A percentile compares a stretch with the other conserved stretches of the same genome.
Conservation (phyloP, 1,140 invertebrate genomes). For the Drosophila orosa region DNA sequence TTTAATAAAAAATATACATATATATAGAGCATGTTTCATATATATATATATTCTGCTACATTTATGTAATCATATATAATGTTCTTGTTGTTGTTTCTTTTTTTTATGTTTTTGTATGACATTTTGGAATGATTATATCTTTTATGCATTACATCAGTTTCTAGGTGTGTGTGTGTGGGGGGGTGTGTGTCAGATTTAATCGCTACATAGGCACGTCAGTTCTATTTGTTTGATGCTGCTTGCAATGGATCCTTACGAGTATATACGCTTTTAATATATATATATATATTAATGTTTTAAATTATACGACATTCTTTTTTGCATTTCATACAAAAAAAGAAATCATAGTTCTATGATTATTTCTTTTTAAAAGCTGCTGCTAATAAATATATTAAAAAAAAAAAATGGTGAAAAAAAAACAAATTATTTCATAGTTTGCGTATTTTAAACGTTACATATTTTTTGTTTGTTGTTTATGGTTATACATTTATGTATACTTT, state of each 20-base stretch:
- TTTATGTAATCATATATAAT: constrained; percentile 55
- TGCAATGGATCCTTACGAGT: constrained; percentile 57
- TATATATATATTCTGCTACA: constrained; percentile 47
- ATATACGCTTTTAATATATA: constrained; percentile 29
- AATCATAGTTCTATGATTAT: neutral
- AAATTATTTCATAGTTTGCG: constrained; percentile 14
- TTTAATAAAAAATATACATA: constrained; percentile 47
- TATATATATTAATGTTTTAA: constrained; percentile 3
- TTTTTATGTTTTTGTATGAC: constrained; percentile 58
- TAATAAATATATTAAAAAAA: constrained; percentile 35
- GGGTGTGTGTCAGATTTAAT: constrained; percentile 64
- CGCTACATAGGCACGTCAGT: constrained; percentile 80
- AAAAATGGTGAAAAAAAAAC: constrained; percentile 21
- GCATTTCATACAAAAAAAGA: constrained; percentile 55
- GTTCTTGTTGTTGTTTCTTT: constrained; percentile 30
- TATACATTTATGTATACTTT: constrained; percentile 18
- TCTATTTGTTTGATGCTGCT: constrained; percentile 71
- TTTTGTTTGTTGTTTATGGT: constrained; percentile 17
- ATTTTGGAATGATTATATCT: constrained; percentile 77
- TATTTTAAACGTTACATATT: constrained; percentile 35
- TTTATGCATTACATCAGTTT: constrained; percentile 67
- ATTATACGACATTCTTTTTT: constrained; percentile 35
- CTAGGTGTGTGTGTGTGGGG: constrained; percentile 34
- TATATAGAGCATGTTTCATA: constrained; percentile 45
- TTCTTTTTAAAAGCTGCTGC: constrained; percentile 29